Base-by-base conservation (phyloP, 2,113 vertebrate species). In the Falco punctatus region DNA sequence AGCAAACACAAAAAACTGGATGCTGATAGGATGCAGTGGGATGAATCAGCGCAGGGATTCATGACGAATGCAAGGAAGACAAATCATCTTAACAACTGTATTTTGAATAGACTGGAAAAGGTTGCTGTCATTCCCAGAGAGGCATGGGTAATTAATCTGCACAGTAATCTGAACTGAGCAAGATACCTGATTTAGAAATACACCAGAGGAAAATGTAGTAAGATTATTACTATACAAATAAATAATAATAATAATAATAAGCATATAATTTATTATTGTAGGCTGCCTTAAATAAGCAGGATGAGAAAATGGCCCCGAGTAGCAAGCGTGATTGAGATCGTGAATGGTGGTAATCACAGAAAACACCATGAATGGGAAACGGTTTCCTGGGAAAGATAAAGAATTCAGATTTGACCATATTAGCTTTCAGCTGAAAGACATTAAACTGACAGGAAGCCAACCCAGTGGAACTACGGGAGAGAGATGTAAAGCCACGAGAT, bases 1-100 rank as follows among this genome's bases (percentile, higher is more conserved):
- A 89, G 69, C 33, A 81, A 91, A 87, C 33, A 59, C 64, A 92
- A 89, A 78, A 86, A 89, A 2, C 2, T 51, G 35, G 35, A 80
- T 57, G 62, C 59, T 92, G 86, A 79, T 72, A 81, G 84, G 83
- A 88, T 61, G 52, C 48, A 72, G 90, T 64, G 64, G 40, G 77
- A 93, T 86, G 89, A 90, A 92, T 86, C 94, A 88, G 88, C 64
- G 51, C 27, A 78, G 51, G 40, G 52, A 74, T 61, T 95, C 86
- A 46, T 15, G 54, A 73, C 35, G 75, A 93, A 82, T n/a, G 55
- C 57, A 89, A 92, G 83, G 46, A 87, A 81, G 86, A 94, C 48
- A 83, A 90, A 96, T 94, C 72, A 78, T 88, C 61, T 73, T 94
- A 96, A 88, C 83, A 92, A 93, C 27, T 67, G 26, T 83, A 55